These are phyloP conservation scores for Diorhabda carinulata DNA, from an alignment of 1,140 invertebrate species.

Conservation along the genomic window DNA sequence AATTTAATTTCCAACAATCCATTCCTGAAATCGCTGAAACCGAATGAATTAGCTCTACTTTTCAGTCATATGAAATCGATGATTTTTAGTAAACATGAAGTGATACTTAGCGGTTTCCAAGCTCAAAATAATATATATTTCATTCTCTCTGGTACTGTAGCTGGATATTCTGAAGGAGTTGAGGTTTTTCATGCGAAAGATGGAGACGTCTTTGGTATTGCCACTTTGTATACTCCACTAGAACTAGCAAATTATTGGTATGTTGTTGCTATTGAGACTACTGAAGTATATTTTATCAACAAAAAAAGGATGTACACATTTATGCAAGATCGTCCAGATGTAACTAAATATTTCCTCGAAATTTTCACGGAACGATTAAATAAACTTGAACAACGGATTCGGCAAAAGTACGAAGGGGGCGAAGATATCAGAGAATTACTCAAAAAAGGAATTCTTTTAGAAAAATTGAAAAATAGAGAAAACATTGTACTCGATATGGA, in stretches of 20 bases:
- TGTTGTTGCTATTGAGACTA: neutral
- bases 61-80: neutral
- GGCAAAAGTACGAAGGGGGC: neutral
- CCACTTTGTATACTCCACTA: neutral
- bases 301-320: neutral
- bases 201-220: neutral
- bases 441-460: neutral
- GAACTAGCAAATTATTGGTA: neutral
- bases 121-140: neutral
- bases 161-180: neutral
- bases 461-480: neutral
- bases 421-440: neutral
- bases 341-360: neutral
- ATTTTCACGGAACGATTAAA: neutral
- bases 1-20: neutral
- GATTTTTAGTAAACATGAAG: neutral
- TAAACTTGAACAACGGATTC: neutral
- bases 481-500: neutral
- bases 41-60: neutral
- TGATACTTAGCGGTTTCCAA: neutral
- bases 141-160: neutral
- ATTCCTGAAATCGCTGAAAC: neutral
- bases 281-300: neutral
- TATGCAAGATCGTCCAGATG: neutral
- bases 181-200: neutral